Percentiles rank a stretch among this genome's conserved stretches.
These are phyloP conservation scores for Pangasianodon gigas DNA, from an alignment of 2,113 vertebrate genomes.

Conservation along the genomic window DNA sequence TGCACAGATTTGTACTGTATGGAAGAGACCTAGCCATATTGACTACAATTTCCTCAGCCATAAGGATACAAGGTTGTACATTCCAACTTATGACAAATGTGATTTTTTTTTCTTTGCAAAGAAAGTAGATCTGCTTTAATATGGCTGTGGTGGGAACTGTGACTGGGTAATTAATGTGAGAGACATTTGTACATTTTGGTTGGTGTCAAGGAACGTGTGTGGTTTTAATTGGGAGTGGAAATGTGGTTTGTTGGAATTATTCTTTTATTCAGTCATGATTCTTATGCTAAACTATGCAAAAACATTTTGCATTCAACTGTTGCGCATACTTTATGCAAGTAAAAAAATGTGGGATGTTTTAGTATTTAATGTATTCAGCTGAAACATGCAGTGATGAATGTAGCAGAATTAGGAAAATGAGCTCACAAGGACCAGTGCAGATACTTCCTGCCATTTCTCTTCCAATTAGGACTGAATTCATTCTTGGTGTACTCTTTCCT, in stretches of 20 bases:
- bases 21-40: not conserved
- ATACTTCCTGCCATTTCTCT: conserved; percentile 11
- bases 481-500: conserved; percentile 5
- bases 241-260: conserved; percentile 19
- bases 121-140: conserved; percentile 8
- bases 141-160: not conserved
- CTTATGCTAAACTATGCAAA: not conserved
- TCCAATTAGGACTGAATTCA: conserved; percentile 32
- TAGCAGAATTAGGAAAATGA: not conserved
- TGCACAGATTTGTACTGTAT: not conserved
- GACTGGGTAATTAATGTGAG: conserved; percentile 1
- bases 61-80: not conserved
- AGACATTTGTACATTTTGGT: conserved; percentile 38
- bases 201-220: conserved; percentile 40
- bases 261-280: not conserved
- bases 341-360: not conserved
- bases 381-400: conserved; percentile 1
- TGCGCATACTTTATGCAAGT: not conserved
- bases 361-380: not conserved
- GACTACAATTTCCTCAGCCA: not conserved
- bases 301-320: not conserved
- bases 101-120: not conserved
- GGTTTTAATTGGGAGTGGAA: conserved; percentile 32
- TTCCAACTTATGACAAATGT: not conserved
- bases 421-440: not conserved